Base-by-base conservation (phyloP, 2,888 invertebrate species). In the Agrenia bidenticulata region DNA sequence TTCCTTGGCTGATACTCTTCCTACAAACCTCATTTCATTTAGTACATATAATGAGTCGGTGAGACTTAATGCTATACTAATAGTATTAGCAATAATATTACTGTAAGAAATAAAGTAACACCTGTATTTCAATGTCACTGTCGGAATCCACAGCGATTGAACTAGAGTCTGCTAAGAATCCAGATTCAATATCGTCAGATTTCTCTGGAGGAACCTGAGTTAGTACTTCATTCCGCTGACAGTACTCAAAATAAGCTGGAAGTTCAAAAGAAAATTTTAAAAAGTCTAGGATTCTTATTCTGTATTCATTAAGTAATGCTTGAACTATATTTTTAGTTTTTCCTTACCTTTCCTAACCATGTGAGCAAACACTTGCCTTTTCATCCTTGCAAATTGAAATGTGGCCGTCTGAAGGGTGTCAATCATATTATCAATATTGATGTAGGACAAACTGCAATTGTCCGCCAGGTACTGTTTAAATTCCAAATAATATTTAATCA, bases 371-470 rank as follows among this genome's bases (percentile, higher is more conserved):
- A 89, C 88, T 63, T 83, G 85, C 67, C 88, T 85, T 81, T 92
- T 92, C 77, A 89, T 88, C 77, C 88, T 87, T 64, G 85, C 85
- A 82, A 94, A 94, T 78, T 94, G 93, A 62, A 87, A 83, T 78
- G 86, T 87, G 76, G 85, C 86, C 77, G 84, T 85, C 81, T 89
- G 89, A 60, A 93, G 83, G 76, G 86, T 85, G 79, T 89, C 88
- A 76, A 91, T 89, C 89, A 93, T 91, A 78, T 87, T 86, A 78
- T 88, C 87, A 64, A 92, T 88, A 83, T 92, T 90, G 73, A 92
- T 86, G 79, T 87, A 89, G 7, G 88, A 87, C 80, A 89, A 87
- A 77, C 89, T 87, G 69, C 88, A 88, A 82, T 91, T 89, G 77
- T 88, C 88, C 72, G 89, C 89, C 77, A 92, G 84, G 79, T 92